phyloP scores from a whole-genome alignment of 2,113 vertebrate species.

The Boulengeromyrus knoepffleri region DNA sequence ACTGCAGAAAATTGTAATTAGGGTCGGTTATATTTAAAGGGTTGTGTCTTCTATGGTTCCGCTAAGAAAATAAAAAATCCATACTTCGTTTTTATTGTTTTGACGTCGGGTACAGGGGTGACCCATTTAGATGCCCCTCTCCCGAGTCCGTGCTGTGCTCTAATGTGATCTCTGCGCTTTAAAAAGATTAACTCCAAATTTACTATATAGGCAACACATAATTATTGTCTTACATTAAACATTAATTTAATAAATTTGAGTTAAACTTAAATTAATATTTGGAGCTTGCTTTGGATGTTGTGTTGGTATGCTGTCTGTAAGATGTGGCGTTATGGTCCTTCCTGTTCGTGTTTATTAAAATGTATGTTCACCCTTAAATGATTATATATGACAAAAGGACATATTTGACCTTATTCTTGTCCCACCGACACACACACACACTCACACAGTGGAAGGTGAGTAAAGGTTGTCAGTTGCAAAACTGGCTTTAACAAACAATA shows the following conservation, averaged over 20 bases:
- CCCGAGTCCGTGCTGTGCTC: neutral
- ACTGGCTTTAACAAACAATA: conserved; percentile 12
- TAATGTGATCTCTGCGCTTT: neutral
- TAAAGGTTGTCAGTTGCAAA: conserved; percentile 1
- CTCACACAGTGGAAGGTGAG: neutral
- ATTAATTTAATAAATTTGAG: neutral
- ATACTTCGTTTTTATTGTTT: neutral
- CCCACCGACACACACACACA: neutral
- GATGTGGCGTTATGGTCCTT: neutral
- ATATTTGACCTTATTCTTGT: neutral
- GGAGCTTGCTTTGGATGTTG: neutral
- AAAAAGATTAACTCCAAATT: neutral
- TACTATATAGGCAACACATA: neutral
- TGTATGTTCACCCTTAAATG: neutral
- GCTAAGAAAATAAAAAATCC: neutral
- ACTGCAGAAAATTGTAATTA: neutral
- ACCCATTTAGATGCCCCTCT: neutral
- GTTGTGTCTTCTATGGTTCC: neutral
- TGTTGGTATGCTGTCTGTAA: neutral
- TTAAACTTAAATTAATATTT: neutral
- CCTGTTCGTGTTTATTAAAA: neutral
- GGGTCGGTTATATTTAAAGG: neutral
- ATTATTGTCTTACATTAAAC: neutral
- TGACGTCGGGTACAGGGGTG: neutral
- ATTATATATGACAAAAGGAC: neutral